Base-by-base conservation (phyloP, 2,113 vertebrate genomes). In the Ctenomys sociabilis region DNA sequence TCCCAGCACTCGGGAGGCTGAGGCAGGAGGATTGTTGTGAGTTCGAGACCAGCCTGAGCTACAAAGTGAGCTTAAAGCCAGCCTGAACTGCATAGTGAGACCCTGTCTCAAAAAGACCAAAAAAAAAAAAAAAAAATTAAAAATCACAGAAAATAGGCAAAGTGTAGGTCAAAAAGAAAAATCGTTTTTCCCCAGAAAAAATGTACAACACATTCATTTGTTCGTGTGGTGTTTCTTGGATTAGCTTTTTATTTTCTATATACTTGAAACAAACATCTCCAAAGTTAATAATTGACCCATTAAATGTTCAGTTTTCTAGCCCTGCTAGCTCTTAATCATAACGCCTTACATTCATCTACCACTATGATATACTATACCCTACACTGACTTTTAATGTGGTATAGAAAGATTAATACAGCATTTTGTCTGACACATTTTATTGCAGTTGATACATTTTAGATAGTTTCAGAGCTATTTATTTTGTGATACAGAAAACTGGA, bases 361-460 rank as follows among this genome's bases (percentile, higher is more conserved):
- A 45, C 3, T 89, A 82, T 21, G n/a, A 54, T 80, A 89, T 73
- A 57, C 32, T 90, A 57, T 35, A 81, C 77, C 78, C 22, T 95
- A 73, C 43, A 96, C 92, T 98, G 88, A 83, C 89, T 78, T 83
- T 43, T 97, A 97, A 98, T 97, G 92, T 26, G 57, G 45, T 96
- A 96, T 81, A 63, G 17, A 87, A 92, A 96, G 84, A 98, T 97
- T 97, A 95, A 96, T 61, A 73, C 40, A 97, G 5, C 68, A 95
- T 96, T 93, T 96, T 96, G 95, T 80, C 26, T 98, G 97, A 97
- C 72, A 98, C 40, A 96, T 96, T 97, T 90, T 95, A 75, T 96
- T 97, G 54, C 77, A 96, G 40, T 82, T 90, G 78, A 80, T 95
- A 61, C 96, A 97, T 94, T 70, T 93, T 57, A 45, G 43, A 85